Evolutionary conservation across 1,140 invertebrate genomes (phyloP), one percentile per base, ranked within the genome.

Genomic region (Drosophila ercepeae): DNA sequence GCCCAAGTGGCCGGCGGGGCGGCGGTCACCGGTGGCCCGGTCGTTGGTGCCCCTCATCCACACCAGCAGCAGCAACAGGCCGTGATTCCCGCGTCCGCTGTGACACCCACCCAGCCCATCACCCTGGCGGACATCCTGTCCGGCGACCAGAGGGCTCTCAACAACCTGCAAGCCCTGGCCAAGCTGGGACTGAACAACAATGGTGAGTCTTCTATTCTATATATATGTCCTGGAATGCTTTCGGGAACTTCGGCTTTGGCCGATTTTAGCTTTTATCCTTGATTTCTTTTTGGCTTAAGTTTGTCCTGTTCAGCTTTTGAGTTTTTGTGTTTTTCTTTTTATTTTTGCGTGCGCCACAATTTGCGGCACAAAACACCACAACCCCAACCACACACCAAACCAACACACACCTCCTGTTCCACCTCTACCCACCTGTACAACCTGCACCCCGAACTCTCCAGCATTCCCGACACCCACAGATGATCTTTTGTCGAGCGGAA

Each of bases 151-250:
- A 95, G 96, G 91, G 95, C 96, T 32, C 94, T 96, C 65, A 97
- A 97, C 89, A 98, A 97, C 92, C 92, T 97, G 51, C 96, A 97
- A 89, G 96, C 96, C 13, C 93, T 98, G 51, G 97, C 96, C 46
- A 97, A 98, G 92, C 92, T 98, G 32, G 96, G 96, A 77, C 92
- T 95, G 39, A 95, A 94, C 44, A 93, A 92, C 90, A 94, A 94
- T 92, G 95, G 94, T 95, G 89, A 92, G 92, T 88, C 54, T 89
- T 75, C 59, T 3, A 14, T 21, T 3, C 16, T 5, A n/a, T n/a
- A n/a, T n/a, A n/a, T n/a, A n/a, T n/a, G n/a, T n/a, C n/a, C n/a
- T 42, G 27, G 27, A 29, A 27, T 25, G 21, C 3, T 13, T 13
- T 5, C n/a, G 3, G 7, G 5, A 39, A 16, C 14, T 41, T 41